Conservation (phyloP, 2,797 vertebrate species). For the Hephaestus fuliginosus region DNA sequence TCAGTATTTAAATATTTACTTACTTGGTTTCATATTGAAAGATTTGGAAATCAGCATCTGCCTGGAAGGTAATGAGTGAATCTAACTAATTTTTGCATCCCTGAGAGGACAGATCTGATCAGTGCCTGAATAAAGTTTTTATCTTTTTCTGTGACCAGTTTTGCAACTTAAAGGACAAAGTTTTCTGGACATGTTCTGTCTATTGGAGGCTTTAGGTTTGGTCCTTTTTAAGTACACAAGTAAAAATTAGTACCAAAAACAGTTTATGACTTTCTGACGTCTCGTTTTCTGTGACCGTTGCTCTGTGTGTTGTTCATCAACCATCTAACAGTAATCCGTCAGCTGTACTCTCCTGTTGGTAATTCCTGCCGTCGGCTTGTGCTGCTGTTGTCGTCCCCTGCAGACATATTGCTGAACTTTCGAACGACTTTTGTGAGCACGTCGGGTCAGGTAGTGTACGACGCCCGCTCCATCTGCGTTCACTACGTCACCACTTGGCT, state of each 20-base stretch:
- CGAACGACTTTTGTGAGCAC: conserved; percentile 98
- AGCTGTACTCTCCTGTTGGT: background rate
- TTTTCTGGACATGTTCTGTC: too few relatives aligned
- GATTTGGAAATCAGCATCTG: background rate
- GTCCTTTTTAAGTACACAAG: background rate
- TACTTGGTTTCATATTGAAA: background rate
- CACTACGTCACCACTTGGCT: conserved; percentile 99
- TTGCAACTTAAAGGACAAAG: background rate
- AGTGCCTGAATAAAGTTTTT: background rate
- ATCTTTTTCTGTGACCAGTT: background rate
- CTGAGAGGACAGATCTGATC: background rate
- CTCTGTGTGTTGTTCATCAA: background rate
- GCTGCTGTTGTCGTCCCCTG: conserved; percentile 39
- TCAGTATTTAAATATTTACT: background rate
- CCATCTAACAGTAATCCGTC: background rate
- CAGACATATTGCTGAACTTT: conserved; percentile 98
- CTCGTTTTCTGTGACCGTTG: background rate
- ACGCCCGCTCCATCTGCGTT: conserved; percentile 96
- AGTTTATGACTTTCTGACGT: background rate
- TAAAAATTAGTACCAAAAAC: too few relatives aligned
- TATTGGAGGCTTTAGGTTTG: background rate
- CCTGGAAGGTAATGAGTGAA: background rate
- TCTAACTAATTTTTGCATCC: background rate
- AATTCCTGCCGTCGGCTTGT: conserved; percentile 30
- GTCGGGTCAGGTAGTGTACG: conserved; percentile 98